phyloP scores from a whole-genome alignment of 64 coral and sea anemone species.

The Montipora efflorescens region DNA sequence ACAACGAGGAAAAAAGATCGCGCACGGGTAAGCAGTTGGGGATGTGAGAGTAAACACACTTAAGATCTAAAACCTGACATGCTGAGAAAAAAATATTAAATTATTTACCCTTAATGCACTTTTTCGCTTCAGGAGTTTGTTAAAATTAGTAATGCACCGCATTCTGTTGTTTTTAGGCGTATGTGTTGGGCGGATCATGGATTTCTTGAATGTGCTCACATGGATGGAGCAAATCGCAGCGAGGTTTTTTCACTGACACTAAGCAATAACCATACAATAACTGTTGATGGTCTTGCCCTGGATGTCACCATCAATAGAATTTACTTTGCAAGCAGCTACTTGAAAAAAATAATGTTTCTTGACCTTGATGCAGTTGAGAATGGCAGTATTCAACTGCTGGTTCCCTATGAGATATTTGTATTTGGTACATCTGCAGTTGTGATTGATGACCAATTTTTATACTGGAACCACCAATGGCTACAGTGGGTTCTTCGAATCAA shows the following conservation, averaged over 20 bases:
- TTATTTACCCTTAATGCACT: too few species aligned
- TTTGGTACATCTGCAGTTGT: background rate
- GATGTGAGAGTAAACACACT: too few species aligned
- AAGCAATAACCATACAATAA: background rate
- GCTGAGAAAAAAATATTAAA: too few species aligned
- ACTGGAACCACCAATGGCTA: background rate
- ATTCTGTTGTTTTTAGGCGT: background rate
- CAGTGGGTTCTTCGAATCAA: background rate
- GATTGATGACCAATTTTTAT: constrained; percentile 17
- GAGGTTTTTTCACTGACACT: background rate
- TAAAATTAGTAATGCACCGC: too few species aligned
- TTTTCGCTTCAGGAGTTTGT: too few species aligned
- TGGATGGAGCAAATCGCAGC: constrained; percentile 39
- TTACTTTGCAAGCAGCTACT: constrained; percentile 18
- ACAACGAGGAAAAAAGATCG: too few species aligned
- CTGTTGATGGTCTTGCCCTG: constrained; percentile 8
- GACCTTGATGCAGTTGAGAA: background rate
- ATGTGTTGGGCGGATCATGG: constrained; percentile 2
- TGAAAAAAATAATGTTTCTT: background rate
- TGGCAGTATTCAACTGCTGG: background rate
- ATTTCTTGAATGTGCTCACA: constrained; percentile 29
- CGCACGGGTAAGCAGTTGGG: too few species aligned
- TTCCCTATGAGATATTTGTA: background rate
- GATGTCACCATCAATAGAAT: constrained; percentile 37
- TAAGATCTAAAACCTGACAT: too few species aligned